These are phyloP conservation scores for Sebastes schlegelii DNA, from an alignment of 2,113 vertebrate species.

Conservation along the genomic window DNA sequence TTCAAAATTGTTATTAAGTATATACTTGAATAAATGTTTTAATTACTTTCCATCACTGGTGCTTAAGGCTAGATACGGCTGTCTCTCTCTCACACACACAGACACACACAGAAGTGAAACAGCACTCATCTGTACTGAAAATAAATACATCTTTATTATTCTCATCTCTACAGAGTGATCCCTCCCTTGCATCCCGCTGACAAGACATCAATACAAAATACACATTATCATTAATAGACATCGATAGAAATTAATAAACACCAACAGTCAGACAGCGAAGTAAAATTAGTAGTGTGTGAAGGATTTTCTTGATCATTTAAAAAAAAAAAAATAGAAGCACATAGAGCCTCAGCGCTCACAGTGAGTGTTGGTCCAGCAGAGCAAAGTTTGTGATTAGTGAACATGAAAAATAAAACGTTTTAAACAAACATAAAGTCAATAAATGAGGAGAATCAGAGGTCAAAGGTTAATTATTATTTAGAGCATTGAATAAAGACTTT, in stretches of 20 bases:
- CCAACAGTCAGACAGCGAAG: slow-evolving; percentile 47
- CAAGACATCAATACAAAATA: slow-evolving; percentile 69
- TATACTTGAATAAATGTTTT: background rate
- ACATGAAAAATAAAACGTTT: slow-evolving; percentile 21
- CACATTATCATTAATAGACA: slow-evolving; percentile 55
- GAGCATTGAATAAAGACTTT: background rate
- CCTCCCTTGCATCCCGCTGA: slow-evolving; percentile 71
- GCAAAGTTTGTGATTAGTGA: slow-evolving; percentile 31
- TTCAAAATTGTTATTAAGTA: background rate
- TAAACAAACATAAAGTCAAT: slow-evolving; percentile 18
- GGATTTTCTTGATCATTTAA: slow-evolving; percentile 30
- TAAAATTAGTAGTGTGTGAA: slow-evolving; percentile 48
- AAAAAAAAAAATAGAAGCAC: slow-evolving; percentile 14
- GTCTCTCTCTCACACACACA: background rate
- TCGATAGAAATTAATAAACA: slow-evolving; percentile 54
- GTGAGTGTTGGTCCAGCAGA: slow-evolving; percentile 53
- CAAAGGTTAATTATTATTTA: slow-evolving; percentile 22
- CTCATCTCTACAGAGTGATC: slow-evolving; percentile 72
- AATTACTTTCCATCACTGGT: no score
- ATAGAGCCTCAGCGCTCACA: slow-evolving; percentile 6
- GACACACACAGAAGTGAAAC: background rate
- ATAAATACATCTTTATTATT: slow-evolving; percentile 89
- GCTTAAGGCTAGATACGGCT: no score
- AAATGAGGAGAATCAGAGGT: slow-evolving; percentile 14
- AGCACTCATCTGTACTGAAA: slow-evolving; percentile 73